phyloP scores from a whole-genome alignment of 2,888 invertebrate species.

The Pandemis cinnamomeana region DNA sequence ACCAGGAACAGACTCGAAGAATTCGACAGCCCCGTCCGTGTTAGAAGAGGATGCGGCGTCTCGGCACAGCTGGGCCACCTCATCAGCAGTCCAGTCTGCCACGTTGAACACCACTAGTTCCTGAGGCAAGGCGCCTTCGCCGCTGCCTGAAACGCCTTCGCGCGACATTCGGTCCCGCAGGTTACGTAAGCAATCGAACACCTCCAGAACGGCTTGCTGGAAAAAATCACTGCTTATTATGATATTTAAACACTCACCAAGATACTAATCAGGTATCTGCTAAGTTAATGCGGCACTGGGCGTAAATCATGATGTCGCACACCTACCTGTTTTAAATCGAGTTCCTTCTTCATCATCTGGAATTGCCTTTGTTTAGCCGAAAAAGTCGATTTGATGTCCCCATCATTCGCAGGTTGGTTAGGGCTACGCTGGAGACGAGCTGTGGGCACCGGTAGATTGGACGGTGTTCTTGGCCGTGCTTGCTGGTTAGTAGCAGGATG shows the following conservation, averaged over 20 bases:
- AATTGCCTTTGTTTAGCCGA: constrained; percentile 65
- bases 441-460: background rate
- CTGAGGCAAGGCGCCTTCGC: constrained; percentile 59
- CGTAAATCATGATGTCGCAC: too few species aligned
- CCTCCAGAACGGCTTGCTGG: constrained; percentile 72
- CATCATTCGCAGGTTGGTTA: constrained; percentile 51
- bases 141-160: constrained; percentile 62
- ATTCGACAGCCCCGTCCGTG: constrained; percentile 59
- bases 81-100: constrained; percentile 74
- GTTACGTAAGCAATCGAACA: constrained; percentile 63
- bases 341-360: constrained; percentile 70
- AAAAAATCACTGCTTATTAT: constrained; percentile 21
- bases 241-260: too few species aligned
- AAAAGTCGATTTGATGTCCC: constrained; percentile 61
- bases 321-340: constrained; percentile 77
- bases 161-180: constrained; percentile 66
- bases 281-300: too few species aligned
- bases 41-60: constrained; percentile 59
- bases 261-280: too few species aligned
- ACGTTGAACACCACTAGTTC: constrained; percentile 76
- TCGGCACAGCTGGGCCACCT: constrained; percentile 69
- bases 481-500: background rate
- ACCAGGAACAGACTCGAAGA: constrained; percentile 57
- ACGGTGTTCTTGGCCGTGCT: background rate
- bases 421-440: background rate